These are phyloP conservation scores for Halictus quadricinctus DNA, from an alignment of 2,888 invertebrate species.

Conservation along the genomic window DNA sequence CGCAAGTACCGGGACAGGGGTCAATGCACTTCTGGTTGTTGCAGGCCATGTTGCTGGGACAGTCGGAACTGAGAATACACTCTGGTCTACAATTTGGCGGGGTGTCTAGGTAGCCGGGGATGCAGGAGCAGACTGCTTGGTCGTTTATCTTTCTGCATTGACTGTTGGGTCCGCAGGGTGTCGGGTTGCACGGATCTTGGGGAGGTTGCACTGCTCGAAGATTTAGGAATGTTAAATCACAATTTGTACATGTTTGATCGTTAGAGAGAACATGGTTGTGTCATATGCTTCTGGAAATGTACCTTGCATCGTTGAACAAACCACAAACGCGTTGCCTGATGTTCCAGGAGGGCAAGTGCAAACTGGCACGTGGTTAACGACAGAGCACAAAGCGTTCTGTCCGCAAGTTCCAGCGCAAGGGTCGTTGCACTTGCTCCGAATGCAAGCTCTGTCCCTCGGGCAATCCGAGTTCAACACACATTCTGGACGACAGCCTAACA, in stretches of 20 bases:
- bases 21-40: constrained; percentile 90
- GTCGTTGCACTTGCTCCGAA: constrained; percentile 88
- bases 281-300: constrained; percentile 14
- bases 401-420: constrained; percentile 90
- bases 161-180: constrained; percentile 91
- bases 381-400: constrained; percentile 81
- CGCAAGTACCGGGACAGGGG: constrained; percentile 92
- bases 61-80: constrained; percentile 92
- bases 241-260: neutral
- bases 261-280: constrained; percentile 45
- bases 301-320: constrained; percentile 83
- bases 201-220: constrained; percentile 80
- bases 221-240: constrained; percentile 11
- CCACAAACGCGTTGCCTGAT: constrained; percentile 88
- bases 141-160: constrained; percentile 87
- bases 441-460: constrained; percentile 87
- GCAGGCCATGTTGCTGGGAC: constrained; percentile 89
- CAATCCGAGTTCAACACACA: constrained; percentile 90
- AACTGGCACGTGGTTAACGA: constrained; percentile 87
- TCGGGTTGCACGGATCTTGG: constrained; percentile 86
- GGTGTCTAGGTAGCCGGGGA: constrained; percentile 88
- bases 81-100: constrained; percentile 91
- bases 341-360: constrained; percentile 87
- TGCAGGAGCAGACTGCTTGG: constrained; percentile 89
- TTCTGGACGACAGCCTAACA: constrained; percentile 89